These are phyloP conservation scores for Atta texana DNA, from an alignment of 1,140 invertebrate genomes.

Conservation along the genomic window DNA sequence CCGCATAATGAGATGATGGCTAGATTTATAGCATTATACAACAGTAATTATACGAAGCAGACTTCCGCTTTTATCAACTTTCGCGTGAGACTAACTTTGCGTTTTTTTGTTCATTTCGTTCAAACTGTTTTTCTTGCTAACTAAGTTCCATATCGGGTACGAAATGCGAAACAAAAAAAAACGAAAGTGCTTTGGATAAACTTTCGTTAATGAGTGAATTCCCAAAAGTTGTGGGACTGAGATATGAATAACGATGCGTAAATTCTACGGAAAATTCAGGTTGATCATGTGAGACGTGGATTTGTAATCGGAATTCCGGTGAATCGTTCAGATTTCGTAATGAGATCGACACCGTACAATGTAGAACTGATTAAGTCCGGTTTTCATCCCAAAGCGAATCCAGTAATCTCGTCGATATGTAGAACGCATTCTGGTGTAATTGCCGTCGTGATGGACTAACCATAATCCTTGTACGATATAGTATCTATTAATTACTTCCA, in stretches of 20 bases:
- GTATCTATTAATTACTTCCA: constrained; percentile 48
- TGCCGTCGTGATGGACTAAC: neutral
- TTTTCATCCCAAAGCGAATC: constrained; percentile 31
- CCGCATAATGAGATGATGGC: constrained; percentile 2
- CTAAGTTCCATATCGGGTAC: neutral
- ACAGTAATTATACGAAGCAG: constrained; percentile 9
- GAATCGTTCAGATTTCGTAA: neutral
- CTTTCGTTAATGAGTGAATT: neutral
- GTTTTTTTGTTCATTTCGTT: neutral
- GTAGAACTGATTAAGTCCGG: constrained; percentile 37
- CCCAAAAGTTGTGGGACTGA: neutral
- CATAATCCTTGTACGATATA: constrained; percentile 14
- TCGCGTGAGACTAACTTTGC: constrained; percentile 4
- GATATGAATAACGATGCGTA: neutral
- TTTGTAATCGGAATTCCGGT: constrained; percentile 4
- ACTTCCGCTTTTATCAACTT: constrained; percentile 23
- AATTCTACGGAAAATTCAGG: neutral
- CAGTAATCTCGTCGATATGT: constrained; percentile 15
- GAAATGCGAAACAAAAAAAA: neutral
- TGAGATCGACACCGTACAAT: constrained; percentile 2
- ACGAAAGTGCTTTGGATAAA: neutral
- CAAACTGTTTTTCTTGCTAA: neutral
- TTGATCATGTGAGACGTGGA: neutral
- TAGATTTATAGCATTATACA: constrained; percentile 27
- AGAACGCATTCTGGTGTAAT: constrained; percentile 47